Conservation (phyloP, 2,113 vertebrate species). For the Salvelinus sp. region DNA sequence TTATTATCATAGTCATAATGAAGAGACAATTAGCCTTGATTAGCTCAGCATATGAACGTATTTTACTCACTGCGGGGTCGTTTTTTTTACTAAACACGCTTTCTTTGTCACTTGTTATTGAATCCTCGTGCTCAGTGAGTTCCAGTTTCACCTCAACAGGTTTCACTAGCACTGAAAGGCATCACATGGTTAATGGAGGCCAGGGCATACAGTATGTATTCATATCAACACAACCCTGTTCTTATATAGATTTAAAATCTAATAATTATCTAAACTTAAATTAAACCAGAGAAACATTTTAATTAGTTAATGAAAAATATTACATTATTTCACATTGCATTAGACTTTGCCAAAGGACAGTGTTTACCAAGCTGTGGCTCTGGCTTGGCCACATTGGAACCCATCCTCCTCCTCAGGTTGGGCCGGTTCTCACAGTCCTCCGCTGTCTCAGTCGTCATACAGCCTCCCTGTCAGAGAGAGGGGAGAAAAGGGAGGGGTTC, state of each 20-base stretch:
- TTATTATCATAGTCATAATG: not conserved
- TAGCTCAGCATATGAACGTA: constrained; percentile 23
- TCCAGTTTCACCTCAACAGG: constrained; percentile 76
- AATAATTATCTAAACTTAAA: too few relatives aligned
- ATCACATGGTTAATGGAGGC: constrained; percentile 13
- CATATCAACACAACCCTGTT: not conserved
- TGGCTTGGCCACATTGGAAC: constrained; percentile 78
- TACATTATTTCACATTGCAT: too few relatives aligned
- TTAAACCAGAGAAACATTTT: too few relatives aligned
- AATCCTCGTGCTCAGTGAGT: constrained; percentile 67
- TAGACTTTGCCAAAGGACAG: not conserved
- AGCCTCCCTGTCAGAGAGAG: constrained; percentile 52
- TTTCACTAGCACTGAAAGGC: constrained; percentile 76
- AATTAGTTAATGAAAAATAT: too few relatives aligned
- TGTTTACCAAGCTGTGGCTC: constrained; percentile 83
- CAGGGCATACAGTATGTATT: not conserved
- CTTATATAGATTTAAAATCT: too few relatives aligned
- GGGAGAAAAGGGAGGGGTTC: not conserved
- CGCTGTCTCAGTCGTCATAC: constrained; percentile 80
- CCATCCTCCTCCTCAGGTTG: constrained; percentile 91
- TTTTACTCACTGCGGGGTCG: constrained; percentile 74
- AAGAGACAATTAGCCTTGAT: not conserved
- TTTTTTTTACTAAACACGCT: constrained; percentile 71
- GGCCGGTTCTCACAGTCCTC: constrained; percentile 75
- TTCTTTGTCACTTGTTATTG: constrained; percentile 63